Percentiles rank a stretch among this genome's conserved stretches.
Conservation (phyloP, 2,113 vertebrate genomes). For the Salvelinus namaycush region DNA sequence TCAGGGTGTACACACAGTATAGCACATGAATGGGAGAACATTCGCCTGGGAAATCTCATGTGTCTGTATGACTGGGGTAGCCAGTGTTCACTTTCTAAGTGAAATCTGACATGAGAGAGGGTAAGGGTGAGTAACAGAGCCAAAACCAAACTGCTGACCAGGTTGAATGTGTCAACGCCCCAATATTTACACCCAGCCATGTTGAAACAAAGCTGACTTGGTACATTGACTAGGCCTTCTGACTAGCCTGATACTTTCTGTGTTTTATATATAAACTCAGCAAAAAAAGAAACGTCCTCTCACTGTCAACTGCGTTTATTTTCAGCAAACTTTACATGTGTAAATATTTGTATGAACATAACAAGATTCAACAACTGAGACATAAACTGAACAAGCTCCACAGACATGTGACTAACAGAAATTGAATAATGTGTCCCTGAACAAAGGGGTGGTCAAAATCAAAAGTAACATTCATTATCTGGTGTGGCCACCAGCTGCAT, state of each 20-base stretch:
- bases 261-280: neutral
- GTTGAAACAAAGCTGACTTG: conserved; percentile 3
- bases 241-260: neutral
- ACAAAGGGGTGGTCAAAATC: no score
- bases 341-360: no score
- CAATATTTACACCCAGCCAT: neutral
- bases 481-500: no score
- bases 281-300: no score
- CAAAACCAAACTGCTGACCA: conserved; percentile 2
- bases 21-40: neutral
- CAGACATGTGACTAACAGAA: no score
- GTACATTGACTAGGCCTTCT: neutral
- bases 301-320: no score
- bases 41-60: neutral
- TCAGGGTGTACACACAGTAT: neutral
- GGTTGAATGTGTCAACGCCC: neutral
- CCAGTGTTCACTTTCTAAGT: neutral
- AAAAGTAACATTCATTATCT: no score
- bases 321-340: no score
- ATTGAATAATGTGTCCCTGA: no score
- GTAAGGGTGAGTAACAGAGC: neutral
- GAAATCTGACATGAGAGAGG: conserved; percentile 22
- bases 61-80: neutral
- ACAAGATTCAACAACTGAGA: no score
- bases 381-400: no score